A percentile compares a stretch with the other conserved stretches of the same genome.
Conservation (phyloP, 2,113 vertebrate genomes). For the Lynx canadensis region DNA sequence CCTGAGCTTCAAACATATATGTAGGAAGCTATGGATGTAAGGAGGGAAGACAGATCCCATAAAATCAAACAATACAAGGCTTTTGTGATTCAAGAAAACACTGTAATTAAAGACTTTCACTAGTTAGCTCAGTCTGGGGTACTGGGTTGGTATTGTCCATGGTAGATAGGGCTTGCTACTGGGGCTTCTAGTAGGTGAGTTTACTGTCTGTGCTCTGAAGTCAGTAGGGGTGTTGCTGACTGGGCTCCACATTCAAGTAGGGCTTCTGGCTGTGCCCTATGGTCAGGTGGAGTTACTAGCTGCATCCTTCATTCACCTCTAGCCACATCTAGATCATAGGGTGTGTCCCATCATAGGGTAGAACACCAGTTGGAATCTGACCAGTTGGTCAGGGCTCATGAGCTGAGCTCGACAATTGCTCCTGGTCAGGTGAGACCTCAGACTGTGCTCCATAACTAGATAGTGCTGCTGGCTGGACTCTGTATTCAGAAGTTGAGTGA, state of each 20-base stretch:
- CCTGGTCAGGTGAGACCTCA: neutral
- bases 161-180: neutral
- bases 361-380: neutral
- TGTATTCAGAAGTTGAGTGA: neutral
- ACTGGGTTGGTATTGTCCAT: neutral
- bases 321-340: neutral
- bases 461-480: no score
- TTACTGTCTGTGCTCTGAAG: neutral
- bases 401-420: neutral
- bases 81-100: neutral
- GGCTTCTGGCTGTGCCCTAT: neutral
- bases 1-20: neutral
- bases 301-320: neutral
- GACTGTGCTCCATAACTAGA: neutral
- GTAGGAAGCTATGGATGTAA: neutral
- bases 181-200: neutral
- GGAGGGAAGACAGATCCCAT: neutral
- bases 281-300: neutral
- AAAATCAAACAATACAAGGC: neutral
- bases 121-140: neutral
- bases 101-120: neutral
- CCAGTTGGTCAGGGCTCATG: neutral
- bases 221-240: neutral
- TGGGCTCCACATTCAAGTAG: neutral
- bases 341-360: neutral